A percentile compares a stretch with the other conserved stretches of the same genome.
These are phyloP conservation scores for Ornithoptera priamus DNA, from an alignment of 2,888 invertebrate species.

Conservation along the genomic window DNA sequence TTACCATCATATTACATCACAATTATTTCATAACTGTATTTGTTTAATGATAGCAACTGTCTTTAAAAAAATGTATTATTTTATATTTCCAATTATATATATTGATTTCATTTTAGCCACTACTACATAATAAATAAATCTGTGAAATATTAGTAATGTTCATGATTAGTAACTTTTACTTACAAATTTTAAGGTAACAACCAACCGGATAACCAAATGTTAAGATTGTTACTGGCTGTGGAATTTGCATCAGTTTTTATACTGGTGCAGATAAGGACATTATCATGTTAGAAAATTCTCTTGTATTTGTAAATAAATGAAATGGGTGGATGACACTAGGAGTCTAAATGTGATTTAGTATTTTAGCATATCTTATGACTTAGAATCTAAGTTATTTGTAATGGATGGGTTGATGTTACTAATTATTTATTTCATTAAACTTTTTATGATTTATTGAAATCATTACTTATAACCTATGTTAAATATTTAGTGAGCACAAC, in stretches of 20 bases:
- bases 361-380: constrained; percentile 55
- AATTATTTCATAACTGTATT: background rate
- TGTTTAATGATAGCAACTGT: background rate
- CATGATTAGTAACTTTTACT: background rate
- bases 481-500: constrained; percentile 47
- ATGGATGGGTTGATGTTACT: constrained; percentile 56
- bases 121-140: background rate
- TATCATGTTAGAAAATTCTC: constrained; percentile 33
- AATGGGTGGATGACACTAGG: constrained; percentile 42
- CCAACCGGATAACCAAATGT: constrained; percentile 3
- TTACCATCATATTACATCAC: background rate
- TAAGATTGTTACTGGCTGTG: constrained; percentile 42
- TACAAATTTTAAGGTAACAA: no score
- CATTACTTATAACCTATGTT: constrained; percentile 28
- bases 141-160: background rate
- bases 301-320: constrained; percentile 40
- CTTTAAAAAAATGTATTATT: background rate
- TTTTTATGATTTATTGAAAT: constrained; percentile 25
- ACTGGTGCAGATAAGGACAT: constrained; percentile 28
- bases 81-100: background rate
- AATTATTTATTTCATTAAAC: constrained; percentile 32
- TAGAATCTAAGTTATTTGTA: constrained; percentile 41
- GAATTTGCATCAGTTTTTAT: constrained; percentile 33
- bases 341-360: constrained; percentile 57
- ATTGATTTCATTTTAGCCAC: background rate